These are phyloP conservation scores for Polypedilum vanderplanki DNA, from an alignment of 1,140 invertebrate species.

Conservation along the genomic window DNA sequence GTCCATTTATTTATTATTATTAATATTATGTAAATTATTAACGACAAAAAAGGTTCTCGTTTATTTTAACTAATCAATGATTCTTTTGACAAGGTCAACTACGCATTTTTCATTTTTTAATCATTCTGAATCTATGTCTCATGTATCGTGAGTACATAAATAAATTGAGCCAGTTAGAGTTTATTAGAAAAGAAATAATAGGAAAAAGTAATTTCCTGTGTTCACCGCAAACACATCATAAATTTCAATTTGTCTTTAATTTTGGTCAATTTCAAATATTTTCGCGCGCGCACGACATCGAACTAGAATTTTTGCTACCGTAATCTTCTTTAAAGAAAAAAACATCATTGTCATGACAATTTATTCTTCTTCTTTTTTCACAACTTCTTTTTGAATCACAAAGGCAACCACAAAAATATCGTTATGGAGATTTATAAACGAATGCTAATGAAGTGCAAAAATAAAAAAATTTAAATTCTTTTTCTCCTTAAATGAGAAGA, in stretches of 20 bases:
- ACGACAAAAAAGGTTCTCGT: background rate
- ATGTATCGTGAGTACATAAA: no score
- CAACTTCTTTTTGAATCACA: background rate
- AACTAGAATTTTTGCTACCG: no score
- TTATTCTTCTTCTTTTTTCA: no score
- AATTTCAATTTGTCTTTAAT: constrained; percentile 25
- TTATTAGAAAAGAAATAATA: background rate
- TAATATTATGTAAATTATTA: background rate
- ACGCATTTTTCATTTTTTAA: background rate
- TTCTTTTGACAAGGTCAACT: background rate
- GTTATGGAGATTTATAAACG: background rate
- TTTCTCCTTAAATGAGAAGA: background rate
- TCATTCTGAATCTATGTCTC: background rate
- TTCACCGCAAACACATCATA: background rate
- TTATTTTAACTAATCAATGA: constrained; percentile 3
- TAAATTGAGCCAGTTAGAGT: no score
- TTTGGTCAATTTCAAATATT: background rate
- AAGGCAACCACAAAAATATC: background rate
- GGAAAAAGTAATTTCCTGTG: constrained; percentile 23
- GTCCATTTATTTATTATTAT: background rate
- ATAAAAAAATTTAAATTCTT: constrained; percentile 5
- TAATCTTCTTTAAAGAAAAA: no score
- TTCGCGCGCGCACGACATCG: background rate
- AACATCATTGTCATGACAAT: no score
- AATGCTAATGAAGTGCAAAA: constrained; percentile 7